These are phyloP conservation scores for Idaea biselata DNA, from an alignment of 2,888 invertebrate species.

Conservation along the genomic window DNA sequence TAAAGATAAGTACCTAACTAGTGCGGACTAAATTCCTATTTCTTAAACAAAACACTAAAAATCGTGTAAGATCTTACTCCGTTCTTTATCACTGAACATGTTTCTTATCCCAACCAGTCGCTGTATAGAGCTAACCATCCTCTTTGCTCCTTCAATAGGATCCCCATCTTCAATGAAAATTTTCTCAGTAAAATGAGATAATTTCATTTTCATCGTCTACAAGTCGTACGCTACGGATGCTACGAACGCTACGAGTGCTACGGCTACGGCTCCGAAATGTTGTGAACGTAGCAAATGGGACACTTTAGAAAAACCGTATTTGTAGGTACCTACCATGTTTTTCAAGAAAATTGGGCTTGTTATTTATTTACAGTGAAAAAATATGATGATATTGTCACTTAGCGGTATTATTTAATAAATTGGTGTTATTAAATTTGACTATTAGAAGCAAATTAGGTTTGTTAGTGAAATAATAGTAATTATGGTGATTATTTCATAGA, in stretches of 20 bases:
- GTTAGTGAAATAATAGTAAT: background rate
- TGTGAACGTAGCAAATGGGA: background rate
- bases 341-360: background rate
- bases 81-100: slow-evolving; percentile 47
- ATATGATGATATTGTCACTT: background rate
- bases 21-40: too few relatives aligned
- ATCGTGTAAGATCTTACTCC: slow-evolving; percentile 7
- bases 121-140: slow-evolving; percentile 46
- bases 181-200: slow-evolving; percentile 15
- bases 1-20: too few relatives aligned
- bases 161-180: slow-evolving; percentile 31
- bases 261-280: background rate
- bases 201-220: background rate
- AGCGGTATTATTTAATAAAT: background rate
- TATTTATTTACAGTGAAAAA: background rate
- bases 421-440: background rate
- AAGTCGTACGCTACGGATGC: background rate
- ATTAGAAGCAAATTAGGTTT: background rate
- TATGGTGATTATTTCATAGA: background rate
- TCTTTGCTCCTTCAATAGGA: slow-evolving; percentile 43
- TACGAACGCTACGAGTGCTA: slow-evolving; percentile 3
- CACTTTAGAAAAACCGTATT: background rate
- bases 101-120: slow-evolving; percentile 49
- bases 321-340: background rate
- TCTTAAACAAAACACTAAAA: too few relatives aligned